Percentiles rank a stretch among this genome's conserved stretches.
Evolutionary conservation across 2,888 invertebrate genomes (phyloP).

Genomic region (Synergus gifuensis): DNA sequence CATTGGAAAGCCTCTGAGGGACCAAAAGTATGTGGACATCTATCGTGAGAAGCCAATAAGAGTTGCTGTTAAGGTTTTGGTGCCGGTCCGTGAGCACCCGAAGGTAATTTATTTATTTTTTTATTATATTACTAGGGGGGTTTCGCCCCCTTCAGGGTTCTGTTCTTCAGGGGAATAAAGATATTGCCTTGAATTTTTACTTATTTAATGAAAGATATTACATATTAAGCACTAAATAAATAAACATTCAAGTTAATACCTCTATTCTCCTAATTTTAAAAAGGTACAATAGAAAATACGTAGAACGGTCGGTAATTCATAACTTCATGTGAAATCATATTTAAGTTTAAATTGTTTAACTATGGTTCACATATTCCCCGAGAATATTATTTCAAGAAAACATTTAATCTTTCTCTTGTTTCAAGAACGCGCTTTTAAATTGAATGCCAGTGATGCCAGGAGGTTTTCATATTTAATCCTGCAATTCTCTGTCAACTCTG

Average conservation of each 20-base stretch:
- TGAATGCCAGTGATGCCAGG: too few relatives aligned
- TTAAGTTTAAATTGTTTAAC: neutral
- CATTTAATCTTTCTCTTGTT: neutral
- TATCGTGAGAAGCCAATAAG: conserved; percentile 87
- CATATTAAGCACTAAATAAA: too few relatives aligned
- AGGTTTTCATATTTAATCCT: neutral
- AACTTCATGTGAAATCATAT: too few relatives aligned
- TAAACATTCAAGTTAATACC: too few relatives aligned
- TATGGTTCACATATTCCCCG: neutral
- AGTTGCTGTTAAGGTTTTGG: conserved; percentile 86
- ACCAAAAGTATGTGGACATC: conserved; percentile 87
- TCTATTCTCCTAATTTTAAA: too few relatives aligned
- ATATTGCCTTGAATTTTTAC: too few relatives aligned
- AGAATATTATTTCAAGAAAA: neutral
- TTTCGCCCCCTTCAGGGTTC: neutral
- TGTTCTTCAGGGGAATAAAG: too few relatives aligned
- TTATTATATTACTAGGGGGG: neutral
- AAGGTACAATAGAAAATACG: too few relatives aligned
- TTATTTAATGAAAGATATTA: too few relatives aligned
- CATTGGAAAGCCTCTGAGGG: conserved; percentile 83
- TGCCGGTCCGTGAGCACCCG: conserved; percentile 86
- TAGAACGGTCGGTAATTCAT: too few relatives aligned
- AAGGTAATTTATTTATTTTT: conserved; percentile 79
- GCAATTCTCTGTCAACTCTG: neutral
- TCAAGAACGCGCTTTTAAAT: neutral